Evolutionary conservation across 2,797 vertebrate genomes (phyloP).

Genomic region (Sarcophilus harrisii): DNA sequence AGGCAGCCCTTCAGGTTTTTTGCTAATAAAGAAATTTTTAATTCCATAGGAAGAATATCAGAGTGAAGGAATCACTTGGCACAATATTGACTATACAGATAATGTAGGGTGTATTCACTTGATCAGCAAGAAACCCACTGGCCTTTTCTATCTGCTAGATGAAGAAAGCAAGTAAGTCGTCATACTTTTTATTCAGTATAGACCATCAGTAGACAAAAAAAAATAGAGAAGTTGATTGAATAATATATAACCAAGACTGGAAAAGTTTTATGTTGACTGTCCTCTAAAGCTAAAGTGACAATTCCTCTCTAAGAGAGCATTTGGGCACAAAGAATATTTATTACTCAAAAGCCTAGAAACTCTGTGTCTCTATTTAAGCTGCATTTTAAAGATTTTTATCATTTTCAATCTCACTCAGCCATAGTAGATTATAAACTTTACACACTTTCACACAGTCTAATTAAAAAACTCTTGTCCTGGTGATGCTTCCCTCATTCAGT

Average conservation of each 20-base stretch:
- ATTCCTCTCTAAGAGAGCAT: not conserved
- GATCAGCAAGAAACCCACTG: constrained; percentile 92
- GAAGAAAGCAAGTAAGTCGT: constrained; percentile 92
- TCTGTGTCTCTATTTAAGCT: not conserved
- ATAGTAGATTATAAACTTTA: not conserved
- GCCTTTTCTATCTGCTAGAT: constrained; percentile 94
- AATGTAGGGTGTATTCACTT: constrained; percentile 94
- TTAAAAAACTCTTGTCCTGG: not conserved
- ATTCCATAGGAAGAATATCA: constrained; percentile 92
- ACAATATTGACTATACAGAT: constrained; percentile 92
- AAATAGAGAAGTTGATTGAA: not conserved
- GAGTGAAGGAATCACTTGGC: constrained; percentile 94
- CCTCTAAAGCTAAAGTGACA: not conserved
- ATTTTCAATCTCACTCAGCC: not conserved
- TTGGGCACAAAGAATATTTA: not conserved
- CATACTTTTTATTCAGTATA: not conserved
- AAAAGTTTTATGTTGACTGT: not conserved
- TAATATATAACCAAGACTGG: not conserved
- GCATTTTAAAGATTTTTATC: not conserved
- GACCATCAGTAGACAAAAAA: not conserved
- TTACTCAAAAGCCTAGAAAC: not conserved
- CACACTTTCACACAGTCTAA: not conserved
- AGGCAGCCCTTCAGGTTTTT: not conserved
- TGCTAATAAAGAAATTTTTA: constrained; percentile 72
- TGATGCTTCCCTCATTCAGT: not conserved